Evolutionary conservation across 2,888 invertebrate species (phyloP), one percentile per base, ranked within the genome.

Genomic region (Venusia cambrica): DNA sequence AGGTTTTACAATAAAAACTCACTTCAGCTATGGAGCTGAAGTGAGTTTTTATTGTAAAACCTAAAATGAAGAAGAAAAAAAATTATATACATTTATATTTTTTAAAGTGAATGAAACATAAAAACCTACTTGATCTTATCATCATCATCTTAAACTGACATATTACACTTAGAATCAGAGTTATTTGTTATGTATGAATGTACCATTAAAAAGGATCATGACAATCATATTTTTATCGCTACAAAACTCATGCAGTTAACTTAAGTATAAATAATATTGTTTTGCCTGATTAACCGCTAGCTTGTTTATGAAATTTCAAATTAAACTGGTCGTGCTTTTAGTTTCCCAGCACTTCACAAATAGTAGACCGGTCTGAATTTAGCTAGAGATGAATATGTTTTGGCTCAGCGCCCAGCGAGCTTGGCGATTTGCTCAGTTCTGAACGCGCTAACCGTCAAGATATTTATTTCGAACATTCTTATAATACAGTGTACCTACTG

Each of bases 371-470:
- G 40, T 44, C 57, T 70, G 72, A 71, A 73, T 67, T 60, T 76
- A 71, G 72, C 65, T 70, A 70, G 73, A 63, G 70, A 67, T 69
- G 80, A 71, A 78, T 75, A 77, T 78, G 73, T 68, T 76, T 84
- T 87, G 85, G 87, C 81, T 61, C 78, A 35, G 38, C 68, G 87
- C 87, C 87, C 80, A 73, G 73, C 61, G 57, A 53, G 69, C 58
- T 72, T 63, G 66, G 70, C 74, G 69, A 58, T 67, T 57, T 54
- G 61, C 58, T 61, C 73, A 73, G 75, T 79, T 58, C 58, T 53
- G 54, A 53, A 54, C 66, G 67, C 59, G 60, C 47, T 56, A 67
- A 67, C 67, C 63, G 59, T 58, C 62, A 55, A n/a, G 52, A 56
- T 52, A 62, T 64, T 60, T 70, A 65, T 64, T 57, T 55, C 52